A percentile compares a stretch with the other conserved stretches of the same genome.
These are phyloP conservation scores for Oligia latruncula DNA, from an alignment of 2,888 invertebrate genomes.

Conservation along the genomic window DNA sequence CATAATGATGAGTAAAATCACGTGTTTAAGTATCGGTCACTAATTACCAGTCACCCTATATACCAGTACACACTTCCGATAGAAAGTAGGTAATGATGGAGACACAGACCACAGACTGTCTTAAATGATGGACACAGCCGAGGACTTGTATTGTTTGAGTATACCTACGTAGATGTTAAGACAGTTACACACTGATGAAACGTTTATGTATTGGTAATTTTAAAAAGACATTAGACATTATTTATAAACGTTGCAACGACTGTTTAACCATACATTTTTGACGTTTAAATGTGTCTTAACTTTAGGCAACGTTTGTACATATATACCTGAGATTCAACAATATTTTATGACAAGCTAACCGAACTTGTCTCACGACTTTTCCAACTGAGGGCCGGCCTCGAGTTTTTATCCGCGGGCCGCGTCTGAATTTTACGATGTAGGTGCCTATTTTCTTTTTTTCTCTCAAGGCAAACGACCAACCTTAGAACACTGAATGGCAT, in stretches of 20 bases:
- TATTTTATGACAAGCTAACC: background rate
- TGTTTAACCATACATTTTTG: too few species aligned
- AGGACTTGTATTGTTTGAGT: background rate
- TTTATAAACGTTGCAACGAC: too few species aligned
- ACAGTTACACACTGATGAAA: slow-evolving; percentile 11
- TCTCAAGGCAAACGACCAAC: background rate
- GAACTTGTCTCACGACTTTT: background rate
- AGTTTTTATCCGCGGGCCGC: background rate
- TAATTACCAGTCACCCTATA: too few species aligned
- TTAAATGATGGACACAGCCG: background rate
- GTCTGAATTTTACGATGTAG: background rate
- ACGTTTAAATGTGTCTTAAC: too few species aligned
- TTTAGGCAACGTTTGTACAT: too few species aligned
- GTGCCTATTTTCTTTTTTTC: too few species aligned
- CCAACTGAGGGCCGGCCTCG: background rate
- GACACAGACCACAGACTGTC: too few species aligned
- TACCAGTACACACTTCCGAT: background rate
- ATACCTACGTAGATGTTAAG: background rate
- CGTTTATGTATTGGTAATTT: background rate
- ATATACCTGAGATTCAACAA: background rate
- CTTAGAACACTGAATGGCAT: too few species aligned
- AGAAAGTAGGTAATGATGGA: background rate
- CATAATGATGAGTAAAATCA: too few species aligned
- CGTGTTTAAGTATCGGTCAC: too few species aligned
- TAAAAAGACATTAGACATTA: background rate